These are phyloP conservation scores for Cassiopea xamachana DNA, from an alignment of 30 jellyfish, hydroid and myxozoan species.

Conservation along the genomic window DNA sequence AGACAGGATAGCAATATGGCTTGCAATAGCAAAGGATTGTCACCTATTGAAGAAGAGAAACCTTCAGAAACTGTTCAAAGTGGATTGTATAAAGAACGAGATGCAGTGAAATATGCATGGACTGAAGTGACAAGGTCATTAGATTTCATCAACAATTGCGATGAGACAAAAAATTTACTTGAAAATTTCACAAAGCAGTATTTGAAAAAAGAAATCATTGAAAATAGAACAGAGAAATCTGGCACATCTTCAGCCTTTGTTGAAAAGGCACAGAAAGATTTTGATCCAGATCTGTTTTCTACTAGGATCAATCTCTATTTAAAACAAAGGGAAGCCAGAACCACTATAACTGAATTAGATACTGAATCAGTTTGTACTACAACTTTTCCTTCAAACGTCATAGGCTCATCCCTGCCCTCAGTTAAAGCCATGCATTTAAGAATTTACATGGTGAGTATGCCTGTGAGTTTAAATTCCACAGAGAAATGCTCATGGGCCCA, in stretches of 20 bases:
- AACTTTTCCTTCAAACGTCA: not conserved
- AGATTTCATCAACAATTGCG: not conserved
- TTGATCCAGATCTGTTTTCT: constrained; percentile 20
- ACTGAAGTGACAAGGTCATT: constrained; percentile 2
- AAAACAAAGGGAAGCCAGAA: not conserved
- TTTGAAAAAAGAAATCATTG: not conserved
- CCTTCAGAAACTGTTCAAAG: not conserved
- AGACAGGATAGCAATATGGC: constrained; percentile 1
- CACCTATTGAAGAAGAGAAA: constrained; percentile 7
- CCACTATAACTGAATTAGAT: not conserved
- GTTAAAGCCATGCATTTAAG: not conserved
- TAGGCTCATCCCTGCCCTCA: not conserved
- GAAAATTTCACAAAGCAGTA: constrained; percentile 42
- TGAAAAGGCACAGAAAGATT: constrained; percentile 63
- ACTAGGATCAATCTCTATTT: not conserved
- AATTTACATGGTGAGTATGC: not conserved
- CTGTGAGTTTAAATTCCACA: not conserved
- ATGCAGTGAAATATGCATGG: constrained; percentile 33
- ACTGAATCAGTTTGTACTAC: not conserved
- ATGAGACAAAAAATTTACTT: constrained; percentile 5
- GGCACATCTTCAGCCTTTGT: constrained; percentile 51
- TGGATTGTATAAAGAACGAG: constrained; percentile 6
- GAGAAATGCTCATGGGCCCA: not conserved
- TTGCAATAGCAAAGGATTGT: not conserved
- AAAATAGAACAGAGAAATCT: constrained; percentile 27